Evolutionary conservation across 2,797 vertebrate species (phyloP).

Genomic region (Salmo trutta): DNA sequence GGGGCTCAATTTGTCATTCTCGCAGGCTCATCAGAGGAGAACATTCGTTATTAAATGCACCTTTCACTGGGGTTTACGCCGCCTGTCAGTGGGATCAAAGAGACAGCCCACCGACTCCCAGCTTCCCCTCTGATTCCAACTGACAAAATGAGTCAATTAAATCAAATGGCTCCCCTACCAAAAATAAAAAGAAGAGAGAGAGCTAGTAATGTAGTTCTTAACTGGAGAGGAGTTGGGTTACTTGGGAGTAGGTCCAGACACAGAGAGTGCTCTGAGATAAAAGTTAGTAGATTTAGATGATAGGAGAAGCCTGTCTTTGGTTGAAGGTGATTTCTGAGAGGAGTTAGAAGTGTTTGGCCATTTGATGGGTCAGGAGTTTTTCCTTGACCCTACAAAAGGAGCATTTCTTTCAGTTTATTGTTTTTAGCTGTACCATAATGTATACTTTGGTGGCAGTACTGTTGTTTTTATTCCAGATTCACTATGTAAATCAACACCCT

Average conservation of each 20-base stretch:
- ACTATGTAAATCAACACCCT: no score
- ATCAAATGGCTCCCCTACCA: conserved; percentile 52
- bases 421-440: no score
- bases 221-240: background rate
- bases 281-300: conserved; percentile 18
- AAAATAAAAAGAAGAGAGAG: background rate
- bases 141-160: conserved; percentile 77
- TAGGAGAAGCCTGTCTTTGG: background rate
- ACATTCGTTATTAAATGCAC: conserved; percentile 79
- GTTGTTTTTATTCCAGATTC: no score
- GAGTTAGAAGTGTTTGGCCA: background rate
- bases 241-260: background rate
- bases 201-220: background rate
- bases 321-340: background rate
- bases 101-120: conserved; percentile 23
- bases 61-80: conserved; percentile 65
- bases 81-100: conserved; percentile 75
- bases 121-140: conserved; percentile 54
- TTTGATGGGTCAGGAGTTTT: no score
- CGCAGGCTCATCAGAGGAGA: conserved; percentile 71
- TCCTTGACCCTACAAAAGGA: no score
- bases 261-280: conserved; percentile 21
- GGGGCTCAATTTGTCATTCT: conserved; percentile 76
- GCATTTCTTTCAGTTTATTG: no score
- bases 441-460: no score